Percentiles rank a stretch among this genome's conserved stretches.
Conservation (phyloP, 2,797 vertebrate species). For the Thamnophis elegans region DNA sequence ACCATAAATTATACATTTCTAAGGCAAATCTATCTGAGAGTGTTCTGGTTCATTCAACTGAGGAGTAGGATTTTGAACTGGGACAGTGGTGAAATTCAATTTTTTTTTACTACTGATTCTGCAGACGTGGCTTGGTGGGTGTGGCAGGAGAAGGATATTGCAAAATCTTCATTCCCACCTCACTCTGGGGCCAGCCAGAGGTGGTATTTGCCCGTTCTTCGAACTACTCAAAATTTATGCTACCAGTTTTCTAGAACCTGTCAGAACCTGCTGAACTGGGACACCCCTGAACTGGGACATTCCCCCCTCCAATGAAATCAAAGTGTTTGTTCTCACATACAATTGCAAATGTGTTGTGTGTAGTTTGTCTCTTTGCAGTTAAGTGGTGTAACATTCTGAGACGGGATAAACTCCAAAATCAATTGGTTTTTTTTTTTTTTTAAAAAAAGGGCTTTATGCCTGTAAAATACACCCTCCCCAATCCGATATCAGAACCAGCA, state of each 20-base stretch:
- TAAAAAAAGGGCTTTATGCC: neutral
- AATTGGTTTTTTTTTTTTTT: neutral
- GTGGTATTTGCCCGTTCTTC: too few relatives aligned
- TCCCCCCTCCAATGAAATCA: neutral
- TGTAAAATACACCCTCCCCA: neutral
- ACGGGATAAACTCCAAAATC: neutral
- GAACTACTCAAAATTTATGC: too few relatives aligned
- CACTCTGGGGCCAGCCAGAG: too few relatives aligned
- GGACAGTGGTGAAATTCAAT: neutral
- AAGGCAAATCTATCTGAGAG: neutral
- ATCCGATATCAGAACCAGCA: neutral
- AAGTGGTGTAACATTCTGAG: neutral
- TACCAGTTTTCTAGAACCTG: too few relatives aligned
- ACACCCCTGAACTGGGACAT: neutral
- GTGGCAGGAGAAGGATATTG: too few relatives aligned
- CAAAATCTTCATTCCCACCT: too few relatives aligned
- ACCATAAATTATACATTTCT: neutral
- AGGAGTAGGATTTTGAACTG: neutral
- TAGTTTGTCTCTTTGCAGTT: neutral
- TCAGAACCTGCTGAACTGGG: neutral
- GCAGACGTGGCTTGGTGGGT: too few relatives aligned
- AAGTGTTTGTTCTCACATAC: neutral
- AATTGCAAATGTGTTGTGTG: neutral
- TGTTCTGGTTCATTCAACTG: neutral
- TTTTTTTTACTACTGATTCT: too few relatives aligned